phyloP scores from a whole-genome alignment of 2,888 invertebrate species.

The Mamestra brassicae region DNA sequence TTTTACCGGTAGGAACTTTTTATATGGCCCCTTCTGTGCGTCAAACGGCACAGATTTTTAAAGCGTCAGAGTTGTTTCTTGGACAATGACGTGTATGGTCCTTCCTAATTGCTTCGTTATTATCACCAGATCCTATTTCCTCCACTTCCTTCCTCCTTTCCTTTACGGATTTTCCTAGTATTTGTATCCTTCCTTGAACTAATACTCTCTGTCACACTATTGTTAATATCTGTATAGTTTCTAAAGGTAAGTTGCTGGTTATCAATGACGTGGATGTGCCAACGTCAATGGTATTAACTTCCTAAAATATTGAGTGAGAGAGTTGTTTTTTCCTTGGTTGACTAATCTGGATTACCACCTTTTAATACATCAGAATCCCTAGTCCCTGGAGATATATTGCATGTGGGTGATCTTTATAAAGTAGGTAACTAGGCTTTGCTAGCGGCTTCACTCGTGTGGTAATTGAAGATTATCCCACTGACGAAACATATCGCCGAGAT shows the following conservation, averaged over 20 bases:
- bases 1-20: neutral
- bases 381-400: neutral
- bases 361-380: neutral
- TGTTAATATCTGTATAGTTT: constrained; percentile 4
- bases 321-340: constrained; percentile 30
- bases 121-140: constrained; percentile 23
- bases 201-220: neutral
- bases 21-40: neutral
- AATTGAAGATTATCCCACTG: no score
- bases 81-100: neutral
- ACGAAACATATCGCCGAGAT: no score
- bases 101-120: neutral
- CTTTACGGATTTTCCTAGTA: constrained; percentile 11
- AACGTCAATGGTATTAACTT: constrained; percentile 47
- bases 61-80: no score
- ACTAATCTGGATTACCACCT: neutral
- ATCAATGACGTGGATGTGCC: constrained; percentile 16
- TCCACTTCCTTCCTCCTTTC: constrained; percentile 10
- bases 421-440: no score
- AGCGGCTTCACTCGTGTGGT: no score
- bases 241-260: neutral
- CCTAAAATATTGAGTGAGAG: neutral
- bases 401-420: neutral
- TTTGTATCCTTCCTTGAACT: constrained; percentile 5
- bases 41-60: neutral